Evolutionary conservation across 2,797 vertebrate species (phyloP), one percentile per base, ranked within the genome.

Genomic region (Enteromius thamalakanensis): DNA sequence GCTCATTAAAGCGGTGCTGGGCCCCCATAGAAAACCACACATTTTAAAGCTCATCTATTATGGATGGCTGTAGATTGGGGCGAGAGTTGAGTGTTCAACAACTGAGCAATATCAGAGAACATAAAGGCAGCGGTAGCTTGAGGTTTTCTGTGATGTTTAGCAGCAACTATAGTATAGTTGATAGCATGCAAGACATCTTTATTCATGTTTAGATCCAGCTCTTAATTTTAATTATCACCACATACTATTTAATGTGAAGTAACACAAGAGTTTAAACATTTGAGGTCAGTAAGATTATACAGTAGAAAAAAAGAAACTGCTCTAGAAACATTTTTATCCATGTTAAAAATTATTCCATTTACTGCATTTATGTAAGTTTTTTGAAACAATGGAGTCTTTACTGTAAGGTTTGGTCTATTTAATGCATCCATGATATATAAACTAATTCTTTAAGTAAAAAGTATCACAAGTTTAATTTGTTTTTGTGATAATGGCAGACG

Each of bases 41-140:
- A 64, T 78, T 89, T 90, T 88, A 90, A 86, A 58, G 62, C 70
- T 78, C 71, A 93, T 94, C 77, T 89, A 94, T 93, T 91, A 94
- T 93, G 82, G 68, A 94, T 93, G 86, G 58, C 65, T 64, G 68
- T 85, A 86, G 87, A 88, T 77, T 86, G 89, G 89, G 87, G 84
- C 84, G 86, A 74, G 49, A 64, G 80, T 62, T 58, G 29, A n/a
- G n/a, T 83, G 55, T 49, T 62, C 71, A 83, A 15, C 71, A 71
- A 68, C 53, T 6, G 3, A 64, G 34, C 6, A 68, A 76, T 76
- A 55, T 26, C 47, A 34, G 15, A 77, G 12, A 68, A 65, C 69
- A 79, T 34, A 19, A 60, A 40, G 26, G 67, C 69, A 19, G 55
- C 42, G 23, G 45, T 49, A 37, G 21, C 15, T 64, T 4, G 37